Base-by-base conservation (phyloP, 2,888 invertebrate genomes). In the Acleris literana region DNA sequence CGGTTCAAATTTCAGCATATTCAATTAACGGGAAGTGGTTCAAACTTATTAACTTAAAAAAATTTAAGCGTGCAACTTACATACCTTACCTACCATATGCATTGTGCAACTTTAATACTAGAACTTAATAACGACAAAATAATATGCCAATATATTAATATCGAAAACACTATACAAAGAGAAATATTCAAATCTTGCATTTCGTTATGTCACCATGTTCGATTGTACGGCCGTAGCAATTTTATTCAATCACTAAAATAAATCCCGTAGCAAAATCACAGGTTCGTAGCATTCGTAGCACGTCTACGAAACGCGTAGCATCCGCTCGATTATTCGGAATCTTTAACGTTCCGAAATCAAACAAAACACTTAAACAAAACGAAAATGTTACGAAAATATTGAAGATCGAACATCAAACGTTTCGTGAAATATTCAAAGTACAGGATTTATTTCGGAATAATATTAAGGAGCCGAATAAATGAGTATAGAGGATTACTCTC, bases 401-500 rank as follows among this genome's bases (percentile, higher is more conserved):
- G 1, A 20, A 65, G 56, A 61, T 62, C 66, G 61, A 66, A 65
- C 66, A 57, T 66, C 66, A 66, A 66, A 66, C 64, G 60, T 2
- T 39, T 53, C 18, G 46, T 53, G 57, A 62, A 66, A 61, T 62
- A 66, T 66, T 66, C 66, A 51, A 39, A 61, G 61, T 18, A 29
- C 29, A 17, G 54, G 61, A 66, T 66, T 66, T 60, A 61, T 62
- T 66, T 66, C 5, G 22, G 56, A 66, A 61, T 66, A 66, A 57
- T 66, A 66, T 61, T 57, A 56, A 61, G 51, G 43, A 61, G 17
- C 22, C 29, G 65, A 52, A 61, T 61, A 65, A 65, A 66, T 61
- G 56, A 66, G 57, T 51, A 48, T 61, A 60, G 64, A 17, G 61
- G 65, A 65, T 57, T 61, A 65, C 13, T 44, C 49, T 48, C 25